These are phyloP conservation scores for Bombus breviceps DNA, from an alignment of 1,140 invertebrate genomes.

Conservation along the genomic window DNA sequence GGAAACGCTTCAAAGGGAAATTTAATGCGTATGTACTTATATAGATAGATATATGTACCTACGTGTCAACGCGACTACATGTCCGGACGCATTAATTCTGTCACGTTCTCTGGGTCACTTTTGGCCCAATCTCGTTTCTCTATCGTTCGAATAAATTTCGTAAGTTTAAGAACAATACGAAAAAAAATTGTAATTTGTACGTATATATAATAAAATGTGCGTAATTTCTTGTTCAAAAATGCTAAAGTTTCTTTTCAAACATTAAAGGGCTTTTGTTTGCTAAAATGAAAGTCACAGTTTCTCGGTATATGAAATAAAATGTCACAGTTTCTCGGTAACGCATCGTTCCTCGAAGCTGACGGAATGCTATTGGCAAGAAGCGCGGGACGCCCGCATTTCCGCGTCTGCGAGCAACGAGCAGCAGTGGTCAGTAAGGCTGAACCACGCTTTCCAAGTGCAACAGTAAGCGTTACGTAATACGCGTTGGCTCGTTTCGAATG, in stretches of 20 bases:
- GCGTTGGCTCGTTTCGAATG: slow-evolving; percentile 33
- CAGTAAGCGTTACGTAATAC: slow-evolving; percentile 37
- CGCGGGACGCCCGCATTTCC: slow-evolving; percentile 20
- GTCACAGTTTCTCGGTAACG: slow-evolving; percentile 37
- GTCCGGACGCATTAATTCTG: neutral
- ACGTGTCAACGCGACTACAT: neutral
- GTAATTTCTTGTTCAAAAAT: too few relatives aligned
- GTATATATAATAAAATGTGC: too few relatives aligned
- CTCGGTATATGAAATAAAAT: neutral
- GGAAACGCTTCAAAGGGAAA: neutral
- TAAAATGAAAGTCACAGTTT: neutral
- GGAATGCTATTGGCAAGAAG: slow-evolving; percentile 21
- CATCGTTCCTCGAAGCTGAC: slow-evolving; percentile 10
- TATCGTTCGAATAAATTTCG: too few relatives aligned
- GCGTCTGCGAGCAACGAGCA: neutral
- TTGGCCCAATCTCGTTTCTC: too few relatives aligned
- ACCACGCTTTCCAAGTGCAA: slow-evolving; percentile 32
- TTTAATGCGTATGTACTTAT: neutral
- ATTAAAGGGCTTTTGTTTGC: too few relatives aligned
- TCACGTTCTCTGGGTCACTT: neutral
- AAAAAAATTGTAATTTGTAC: too few relatives aligned
- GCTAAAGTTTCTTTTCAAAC: too few relatives aligned
- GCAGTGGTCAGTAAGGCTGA: slow-evolving; percentile 32
- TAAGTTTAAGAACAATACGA: neutral
- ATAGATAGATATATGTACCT: neutral